Base-by-base conservation (phyloP, 2,797 vertebrate genomes). In the Chromobotia macracanthus region DNA sequence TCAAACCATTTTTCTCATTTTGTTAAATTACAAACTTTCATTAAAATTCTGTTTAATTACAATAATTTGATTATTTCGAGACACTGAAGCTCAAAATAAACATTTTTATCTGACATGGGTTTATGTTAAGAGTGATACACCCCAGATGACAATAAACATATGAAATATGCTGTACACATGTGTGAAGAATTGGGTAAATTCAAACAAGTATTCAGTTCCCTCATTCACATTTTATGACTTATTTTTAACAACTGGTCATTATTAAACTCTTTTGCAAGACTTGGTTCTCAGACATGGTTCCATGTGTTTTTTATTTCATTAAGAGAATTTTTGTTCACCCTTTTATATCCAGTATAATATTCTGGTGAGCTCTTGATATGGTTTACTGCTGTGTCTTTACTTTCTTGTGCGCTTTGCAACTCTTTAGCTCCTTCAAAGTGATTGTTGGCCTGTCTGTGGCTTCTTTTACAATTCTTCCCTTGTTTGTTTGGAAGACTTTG, bases 391-490 rank as follows among this genome's bases (percentile, higher is more conserved):
- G 25, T 18, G 46, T 21, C 63, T 58, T 51, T 7, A 16, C 44
- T 64, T 58, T n/a, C 56, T 63, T 12, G 28, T 70, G 10, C 18
- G n/a, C 56, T 13, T 53, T 58, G 71, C 56, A 64, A 64, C 76
- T 71, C 56, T 70, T 71, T 63, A 41, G 67, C 76, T 71, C 67
- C 31, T 71, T 53, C 56, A 72, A 44, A 53, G 48, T 72, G 77
- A 79, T 71, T 44, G 77, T 71, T 65, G 58, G 48, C 75, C 66
- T 72, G 48, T 79, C 46, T 64, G 21, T 72, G 68, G 48, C 60
- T 63, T 78, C 55, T 78, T n/a, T 70, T 28, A 71, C 44, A 71
- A 71, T 71, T 72, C 68, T 31, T 35, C 23, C 25, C 48, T 72
- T 44, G 46, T 72, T 65, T 18, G 8, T 60, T 64, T 72, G 58